Percentiles rank a stretch among this genome's conserved stretches.
Conservation (phyloP, 2,888 invertebrate species). For the Xestia c-nigrum region DNA sequence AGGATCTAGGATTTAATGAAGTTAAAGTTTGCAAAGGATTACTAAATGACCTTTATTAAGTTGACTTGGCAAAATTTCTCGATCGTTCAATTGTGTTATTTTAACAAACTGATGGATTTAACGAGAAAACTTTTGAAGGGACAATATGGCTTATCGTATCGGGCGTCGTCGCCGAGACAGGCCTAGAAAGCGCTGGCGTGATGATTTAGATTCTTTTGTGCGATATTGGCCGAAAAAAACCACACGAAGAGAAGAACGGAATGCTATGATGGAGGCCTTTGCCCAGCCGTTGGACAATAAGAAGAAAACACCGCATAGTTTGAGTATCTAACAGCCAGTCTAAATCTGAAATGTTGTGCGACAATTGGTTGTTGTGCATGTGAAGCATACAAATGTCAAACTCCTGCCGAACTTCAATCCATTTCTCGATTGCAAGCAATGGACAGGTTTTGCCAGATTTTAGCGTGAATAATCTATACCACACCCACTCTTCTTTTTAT, state of each 20-base stretch:
- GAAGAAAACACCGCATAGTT: not conserved
- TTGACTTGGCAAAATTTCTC: conserved; percentile 6
- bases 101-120: not conserved
- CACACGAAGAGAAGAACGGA: no score
- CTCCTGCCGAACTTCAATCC: not conserved
- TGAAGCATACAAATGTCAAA: not conserved
- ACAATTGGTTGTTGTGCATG: not conserved
- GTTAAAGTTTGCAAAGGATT: conserved; percentile 13
- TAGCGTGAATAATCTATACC: not conserved
- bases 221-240: no score
- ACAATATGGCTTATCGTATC: not conserved
- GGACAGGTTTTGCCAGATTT: not conserved
- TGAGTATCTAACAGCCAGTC: not conserved
- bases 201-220: no score
- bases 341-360: not conserved
- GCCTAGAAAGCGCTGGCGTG: no score
- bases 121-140: not conserved
- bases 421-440: not conserved
- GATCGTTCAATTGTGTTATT: conserved; percentile 3
- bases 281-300: no score
- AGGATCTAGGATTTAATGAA: conserved; percentile 24
- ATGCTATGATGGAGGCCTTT: no score
- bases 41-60: conserved; percentile 24
- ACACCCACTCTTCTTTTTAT: not conserved
- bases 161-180: no score